Evolutionary conservation across 2,113 vertebrate species (phyloP), one percentile per base, ranked within the genome.

Genomic region (Microtus pennsylvanicus): DNA sequence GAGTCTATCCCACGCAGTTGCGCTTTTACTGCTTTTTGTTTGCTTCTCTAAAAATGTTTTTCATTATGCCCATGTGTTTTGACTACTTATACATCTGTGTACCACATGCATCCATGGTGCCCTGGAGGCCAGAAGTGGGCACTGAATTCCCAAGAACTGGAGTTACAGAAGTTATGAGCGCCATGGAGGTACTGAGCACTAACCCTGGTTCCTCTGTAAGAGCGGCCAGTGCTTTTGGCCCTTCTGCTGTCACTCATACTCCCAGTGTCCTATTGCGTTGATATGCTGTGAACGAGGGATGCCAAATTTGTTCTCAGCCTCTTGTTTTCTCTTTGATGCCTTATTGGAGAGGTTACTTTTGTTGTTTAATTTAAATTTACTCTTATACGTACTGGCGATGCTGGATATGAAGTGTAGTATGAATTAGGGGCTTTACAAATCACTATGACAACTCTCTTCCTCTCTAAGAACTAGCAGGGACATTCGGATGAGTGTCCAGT

Each of bases 371-470:
- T 92, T 67, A 6, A 21, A 80, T 24, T 86, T 45, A n/a, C 6
- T 85, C 0, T 74, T 35, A 5, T 77, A 63, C 6, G 1, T 63
- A n/a, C 45, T 72, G 33, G 42, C 28, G 38, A 35, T 86, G 50
- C 14, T 19, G 35, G 4, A 65, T 4, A 24, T 7, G 1, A 9
- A 14, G 19, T 24, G 17, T 10, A 10, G 0, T 47, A 14, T 82
- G 42, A 42, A 42, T 69, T 81, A 42, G 55, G 45, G 2, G 22
- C 13, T 70, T 52, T 85, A 33, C 38, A 45, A 8, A 42, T 87
- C 30, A 22, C 13, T 3, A 13, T 13, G 35, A 35, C 1, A 30
- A 1, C 3, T 8, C 8, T 19, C 0, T 2, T 69, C 58, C 17
- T 61, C 24, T 75, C 24, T 16, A 7, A 4, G 4, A 33, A 61